Base-by-base conservation (phyloP, 2,797 vertebrate species). In the Zenarchopterus dispar region DNA sequence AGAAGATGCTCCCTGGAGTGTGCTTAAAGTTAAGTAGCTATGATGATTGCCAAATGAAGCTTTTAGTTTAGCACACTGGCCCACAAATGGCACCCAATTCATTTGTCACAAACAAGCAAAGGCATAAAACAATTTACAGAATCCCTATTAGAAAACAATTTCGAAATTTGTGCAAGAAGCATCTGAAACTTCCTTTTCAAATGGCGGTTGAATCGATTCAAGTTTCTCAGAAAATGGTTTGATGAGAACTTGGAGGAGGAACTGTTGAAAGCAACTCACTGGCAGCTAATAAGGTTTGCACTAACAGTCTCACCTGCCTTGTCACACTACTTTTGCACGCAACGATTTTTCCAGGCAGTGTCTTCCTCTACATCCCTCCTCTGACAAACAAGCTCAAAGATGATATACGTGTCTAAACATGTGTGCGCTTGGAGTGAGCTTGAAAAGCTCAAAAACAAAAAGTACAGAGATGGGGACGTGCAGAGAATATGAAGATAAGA, bases 251-350 rank as follows among this genome's bases (percentile, higher is more conserved):
- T 50, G 58, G 55, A 26, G 47, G 31, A 57, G 18, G n/a, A 69
- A 45, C 69, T 42, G 74, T 71, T 81, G 54, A 85, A 76, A 67
- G 72, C 56, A 39, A 63, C 49, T 57, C 54, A 48, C 75, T n/a
- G 58, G 73, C n/a, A n/a, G n/a, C 57, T 87, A 87, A 87, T 77
- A 70, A 26, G 56, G 78, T 89, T 88, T 78, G 59, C 24, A 4
- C 66, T 47, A 78, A 85, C 66, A 72, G 52, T 48, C 48, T 66
- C 56, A 61, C 48, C 47, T 68, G 62, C 31, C 49, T n/a, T 48
- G 67, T 67, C 72, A 56, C 71, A 74, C 41, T 48, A 56, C 54
- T 56, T 58, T 62, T 26, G 18, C 56, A 63, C 0, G 28, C 53
- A 79, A 43, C 28, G 49, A 60, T 62, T 23, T 43, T 50, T 63